phyloP scores from a whole-genome alignment of 2,113 vertebrate genomes.

The Melanostigma gelatinosum region DNA sequence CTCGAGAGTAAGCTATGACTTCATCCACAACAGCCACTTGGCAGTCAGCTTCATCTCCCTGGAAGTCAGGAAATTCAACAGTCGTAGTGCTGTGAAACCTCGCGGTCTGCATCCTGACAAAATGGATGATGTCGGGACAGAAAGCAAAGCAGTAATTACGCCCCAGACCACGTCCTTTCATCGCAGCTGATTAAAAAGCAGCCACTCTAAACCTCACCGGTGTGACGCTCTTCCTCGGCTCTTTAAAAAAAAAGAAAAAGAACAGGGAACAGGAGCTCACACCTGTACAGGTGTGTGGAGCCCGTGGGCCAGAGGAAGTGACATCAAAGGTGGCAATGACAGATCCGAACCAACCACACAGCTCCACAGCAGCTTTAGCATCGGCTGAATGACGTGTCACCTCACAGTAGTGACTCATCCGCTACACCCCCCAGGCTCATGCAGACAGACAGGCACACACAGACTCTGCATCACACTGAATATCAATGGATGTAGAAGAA shows the following conservation, averaged over 20 bases:
- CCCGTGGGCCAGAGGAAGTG: constrained; percentile 75
- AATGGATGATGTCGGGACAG: constrained; percentile 27
- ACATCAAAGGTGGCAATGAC: constrained; percentile 77
- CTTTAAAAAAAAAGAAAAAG: constrained; percentile 35
- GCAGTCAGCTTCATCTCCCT: constrained; percentile 17
- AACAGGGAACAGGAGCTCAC: constrained; percentile 48
- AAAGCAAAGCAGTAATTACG: constrained; percentile 69
- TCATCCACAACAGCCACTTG: constrained; percentile 46
- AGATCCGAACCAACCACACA: constrained; percentile 56
- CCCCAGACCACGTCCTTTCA: constrained; percentile 67
- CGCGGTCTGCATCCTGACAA: constrained; percentile 33
- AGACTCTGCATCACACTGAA: not conserved
- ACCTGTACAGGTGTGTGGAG: constrained; percentile 80
- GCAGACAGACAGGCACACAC: no score
- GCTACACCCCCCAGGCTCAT: constrained; percentile 26
- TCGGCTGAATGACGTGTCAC: constrained; percentile 58
- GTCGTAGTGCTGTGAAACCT: constrained; percentile 46
- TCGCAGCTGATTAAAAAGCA: constrained; percentile 76
- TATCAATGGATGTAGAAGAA: not conserved
- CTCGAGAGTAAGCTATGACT: constrained; percentile 28
- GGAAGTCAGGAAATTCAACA: constrained; percentile 21
- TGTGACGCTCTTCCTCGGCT: constrained; percentile 7
- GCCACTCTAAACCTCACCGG: constrained; percentile 19
- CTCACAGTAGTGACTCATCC: constrained; percentile 34
- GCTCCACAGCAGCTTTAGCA: constrained; percentile 28